phyloP scores from a whole-genome alignment of 2,797 vertebrate genomes.

The Pipistrellus nathusii region DNA sequence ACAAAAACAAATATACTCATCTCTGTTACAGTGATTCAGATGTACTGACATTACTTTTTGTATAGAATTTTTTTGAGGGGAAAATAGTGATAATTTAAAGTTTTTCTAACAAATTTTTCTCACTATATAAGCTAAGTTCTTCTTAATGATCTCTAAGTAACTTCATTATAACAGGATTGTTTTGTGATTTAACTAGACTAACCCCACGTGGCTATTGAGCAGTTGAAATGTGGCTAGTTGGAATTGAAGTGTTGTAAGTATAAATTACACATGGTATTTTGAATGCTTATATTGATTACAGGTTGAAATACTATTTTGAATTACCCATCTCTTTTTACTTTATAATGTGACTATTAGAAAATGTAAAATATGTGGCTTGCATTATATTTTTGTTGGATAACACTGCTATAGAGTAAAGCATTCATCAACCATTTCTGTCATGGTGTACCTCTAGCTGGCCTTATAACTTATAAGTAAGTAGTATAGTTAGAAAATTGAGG shows the following conservation, averaged over 20 bases:
- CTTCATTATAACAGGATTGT: background rate
- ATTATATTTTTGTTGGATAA: background rate
- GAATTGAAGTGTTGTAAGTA: background rate
- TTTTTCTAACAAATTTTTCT: constrained; percentile 42
- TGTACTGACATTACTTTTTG: background rate
- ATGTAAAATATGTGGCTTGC: background rate
- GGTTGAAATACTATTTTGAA: constrained; percentile 52
- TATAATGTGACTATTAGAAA: background rate
- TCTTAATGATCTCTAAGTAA: background rate
- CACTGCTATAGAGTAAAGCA: background rate
- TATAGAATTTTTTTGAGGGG: constrained; percentile 4
- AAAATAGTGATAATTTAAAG: constrained; percentile 22
- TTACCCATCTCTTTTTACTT: constrained; percentile 9
- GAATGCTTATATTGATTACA: constrained; percentile 21
- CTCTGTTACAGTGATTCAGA: background rate
- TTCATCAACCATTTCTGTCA: background rate
- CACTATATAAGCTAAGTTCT: background rate
- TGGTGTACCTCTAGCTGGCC: background rate
- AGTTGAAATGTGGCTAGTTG: constrained; percentile 14
- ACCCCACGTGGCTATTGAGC: background rate
- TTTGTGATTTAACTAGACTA: background rate
- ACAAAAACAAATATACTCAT: background rate
- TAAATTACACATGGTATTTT: constrained; percentile 13
- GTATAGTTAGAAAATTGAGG: background rate
- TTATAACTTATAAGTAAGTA: background rate